phyloP scores from a whole-genome alignment of 2,113 vertebrate species.

The Elanoides forficatus region DNA sequence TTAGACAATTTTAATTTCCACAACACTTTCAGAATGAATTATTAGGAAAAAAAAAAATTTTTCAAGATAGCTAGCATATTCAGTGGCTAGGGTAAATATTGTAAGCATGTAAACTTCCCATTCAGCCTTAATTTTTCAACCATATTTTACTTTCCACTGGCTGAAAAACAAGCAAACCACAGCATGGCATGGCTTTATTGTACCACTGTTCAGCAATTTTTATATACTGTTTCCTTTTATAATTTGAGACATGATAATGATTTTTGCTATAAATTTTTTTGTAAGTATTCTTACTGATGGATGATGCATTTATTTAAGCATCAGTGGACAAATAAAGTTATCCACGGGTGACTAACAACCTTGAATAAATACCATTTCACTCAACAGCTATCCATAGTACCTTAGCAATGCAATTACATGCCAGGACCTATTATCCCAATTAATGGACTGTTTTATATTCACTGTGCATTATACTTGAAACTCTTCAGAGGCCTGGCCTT shows the following conservation, averaged over 20 bases:
- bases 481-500: constrained; percentile 73
- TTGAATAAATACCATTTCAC: constrained; percentile 82
- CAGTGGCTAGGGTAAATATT: neutral
- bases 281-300: constrained; percentile 74
- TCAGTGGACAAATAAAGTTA: constrained; percentile 84
- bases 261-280: constrained; percentile 77
- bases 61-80: neutral
- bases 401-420: constrained; percentile 86
- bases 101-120: neutral
- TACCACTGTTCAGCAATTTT: constrained; percentile 71
- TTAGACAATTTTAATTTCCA: neutral
- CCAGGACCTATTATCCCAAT: constrained; percentile 86
- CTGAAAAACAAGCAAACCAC: constrained; percentile 41
- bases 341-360: constrained; percentile 84
- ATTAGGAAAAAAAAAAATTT: neutral
- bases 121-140: constrained; percentile 2
- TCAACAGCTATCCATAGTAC: constrained; percentile 77
- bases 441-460: constrained; percentile 89
- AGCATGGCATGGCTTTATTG: constrained; percentile 42
- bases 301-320: constrained; percentile 78
- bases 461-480: constrained; percentile 76
- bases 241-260: constrained; percentile 76
- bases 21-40: neutral
- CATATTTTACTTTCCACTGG: constrained; percentile 29
- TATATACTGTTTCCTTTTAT: constrained; percentile 76